Conservation (phyloP, 1,140 invertebrate species). For the Probaryconus sp. region DNA sequence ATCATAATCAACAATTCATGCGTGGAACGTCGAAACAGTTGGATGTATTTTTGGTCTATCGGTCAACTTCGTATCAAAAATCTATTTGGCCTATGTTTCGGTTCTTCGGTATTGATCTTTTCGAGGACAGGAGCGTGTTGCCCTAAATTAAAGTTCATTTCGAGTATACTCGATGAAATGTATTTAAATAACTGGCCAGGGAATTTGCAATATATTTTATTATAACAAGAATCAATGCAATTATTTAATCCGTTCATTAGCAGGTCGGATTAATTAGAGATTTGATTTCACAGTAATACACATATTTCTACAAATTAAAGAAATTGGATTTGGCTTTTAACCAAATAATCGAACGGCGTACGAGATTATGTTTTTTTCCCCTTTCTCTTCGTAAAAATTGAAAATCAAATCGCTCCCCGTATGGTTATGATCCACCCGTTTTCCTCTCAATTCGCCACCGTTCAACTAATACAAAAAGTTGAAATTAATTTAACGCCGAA, state of each 20-base stretch:
- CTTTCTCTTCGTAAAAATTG: too few relatives aligned
- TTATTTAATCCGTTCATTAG: neutral
- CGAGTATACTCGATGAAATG: slow-evolving; percentile 5
- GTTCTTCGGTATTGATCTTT: slow-evolving; percentile 35
- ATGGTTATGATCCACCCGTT: neutral
- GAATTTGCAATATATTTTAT: slow-evolving; percentile 21
- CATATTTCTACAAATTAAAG: too few relatives aligned
- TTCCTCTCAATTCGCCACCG: slow-evolving; percentile 18
- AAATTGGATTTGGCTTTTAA: too few relatives aligned
- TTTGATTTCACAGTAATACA: too few relatives aligned
- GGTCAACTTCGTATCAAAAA: slow-evolving; percentile 34
- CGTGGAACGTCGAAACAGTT: slow-evolving; percentile 11
- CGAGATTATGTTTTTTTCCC: neutral
- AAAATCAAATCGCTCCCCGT: slow-evolving; percentile 3
- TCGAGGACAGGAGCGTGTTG: slow-evolving; percentile 16
- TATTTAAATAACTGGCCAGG: slow-evolving; percentile 8
- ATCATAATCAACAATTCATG: slow-evolving; percentile 20
- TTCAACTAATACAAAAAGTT: slow-evolving; percentile 22
- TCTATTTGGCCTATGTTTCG: slow-evolving; percentile 30
- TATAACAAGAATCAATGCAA: too few relatives aligned
- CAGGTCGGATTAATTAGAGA: too few relatives aligned
- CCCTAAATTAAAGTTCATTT: slow-evolving; percentile 37
- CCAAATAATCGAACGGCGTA: too few relatives aligned
- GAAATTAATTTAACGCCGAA: slow-evolving; percentile 24
- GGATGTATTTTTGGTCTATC: slow-evolving; percentile 12